Evolutionary conservation across 2,797 vertebrate species (phyloP), one percentile per base, ranked within the genome.

Genomic region (Ataeniobius toweri): DNA sequence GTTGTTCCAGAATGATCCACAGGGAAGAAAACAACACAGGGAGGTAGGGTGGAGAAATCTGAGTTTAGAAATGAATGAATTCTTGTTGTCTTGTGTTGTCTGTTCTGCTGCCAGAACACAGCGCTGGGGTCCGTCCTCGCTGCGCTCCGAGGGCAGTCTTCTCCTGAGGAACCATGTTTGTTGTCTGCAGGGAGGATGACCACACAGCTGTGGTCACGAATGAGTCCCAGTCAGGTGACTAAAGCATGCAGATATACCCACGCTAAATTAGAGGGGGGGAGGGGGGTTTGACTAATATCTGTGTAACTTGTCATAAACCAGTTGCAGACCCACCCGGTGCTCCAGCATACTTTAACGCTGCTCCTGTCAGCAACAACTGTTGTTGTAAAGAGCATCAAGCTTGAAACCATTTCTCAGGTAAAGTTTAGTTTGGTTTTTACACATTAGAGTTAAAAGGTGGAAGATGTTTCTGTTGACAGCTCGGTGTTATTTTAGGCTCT

Each of bases 361-460:
- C 93, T 98, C 73, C 89, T 98, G 86, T 94, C 93, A 5, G 87
- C 97, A 51, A 89, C 96, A 75, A 94, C 96, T 24, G 71, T 92
- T 80, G 92, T 97, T 75, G 93, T 97, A 78, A 96, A 95, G 88
- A 90, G 77, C 63, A 44, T 98, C 16, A 96, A 97, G 46, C 90
- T 93, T 85, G 88, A 94, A 63, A 67, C 96, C 71, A 91, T 98
- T 76, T 87, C 77, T 89, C 96, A 97, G 97, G 98, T 99, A 92
- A 88, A 70, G 24, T 71, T 56, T 1, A 14, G 3, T 39, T 61
- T n/a, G 48, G 31, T 50, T n/a, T 8, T 12, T 44, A 72, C 31
- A 59, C 8, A 51, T 71, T 36, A 3, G 73, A 13, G 13, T 6
- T 67, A 2, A 51, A 61, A 16, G 36, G 3, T 58, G 6, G 9